A percentile compares a stretch with the other conserved stretches of the same genome.
phyloP scores from a whole-genome alignment of 1,140 invertebrate genomes.

The Hycleus cichorii region DNA sequence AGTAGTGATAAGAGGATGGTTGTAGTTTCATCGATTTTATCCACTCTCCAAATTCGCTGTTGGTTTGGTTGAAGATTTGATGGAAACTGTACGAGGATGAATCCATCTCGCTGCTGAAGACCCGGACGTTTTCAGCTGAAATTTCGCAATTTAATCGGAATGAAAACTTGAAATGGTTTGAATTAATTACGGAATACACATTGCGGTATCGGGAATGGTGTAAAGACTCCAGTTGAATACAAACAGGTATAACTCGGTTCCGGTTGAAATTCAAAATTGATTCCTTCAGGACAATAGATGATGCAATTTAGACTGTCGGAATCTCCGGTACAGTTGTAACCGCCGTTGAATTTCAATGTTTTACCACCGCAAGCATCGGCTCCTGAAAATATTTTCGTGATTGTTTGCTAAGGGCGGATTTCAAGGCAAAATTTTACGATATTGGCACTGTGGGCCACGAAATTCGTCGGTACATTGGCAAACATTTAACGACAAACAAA shows the following conservation, averaged over 20 bases:
- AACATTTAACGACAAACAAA: constrained; percentile 58
- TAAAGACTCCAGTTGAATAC: constrained; percentile 59
- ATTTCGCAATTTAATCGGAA: too few relatives aligned
- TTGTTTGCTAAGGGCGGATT: background rate
- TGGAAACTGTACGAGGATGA: background rate
- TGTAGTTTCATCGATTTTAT: constrained; percentile 1
- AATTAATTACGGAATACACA: constrained; percentile 59
- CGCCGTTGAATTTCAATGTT: constrained; percentile 66
- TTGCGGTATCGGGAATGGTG: constrained; percentile 62
- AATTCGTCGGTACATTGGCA: constrained; percentile 69
- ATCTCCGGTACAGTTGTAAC: constrained; percentile 59
- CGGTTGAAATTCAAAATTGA: constrained; percentile 53
- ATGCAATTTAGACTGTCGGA: constrained; percentile 53
- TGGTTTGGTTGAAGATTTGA: constrained; percentile 13
- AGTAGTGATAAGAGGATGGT: too few relatives aligned
- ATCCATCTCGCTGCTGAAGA: background rate
- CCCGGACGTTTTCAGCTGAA: too few relatives aligned
- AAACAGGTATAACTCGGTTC: constrained; percentile 58
- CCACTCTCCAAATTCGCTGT: constrained; percentile 3
- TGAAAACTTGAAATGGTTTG: background rate
- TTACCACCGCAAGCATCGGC: constrained; percentile 49
- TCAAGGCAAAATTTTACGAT: constrained; percentile 49
- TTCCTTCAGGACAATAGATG: constrained; percentile 57
- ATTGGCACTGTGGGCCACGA: constrained; percentile 68
- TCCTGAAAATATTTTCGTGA: constrained; percentile 41